Evolutionary conservation across 2,888 invertebrate genomes (phyloP).

Genomic region (Liodrosophila aerea): DNA sequence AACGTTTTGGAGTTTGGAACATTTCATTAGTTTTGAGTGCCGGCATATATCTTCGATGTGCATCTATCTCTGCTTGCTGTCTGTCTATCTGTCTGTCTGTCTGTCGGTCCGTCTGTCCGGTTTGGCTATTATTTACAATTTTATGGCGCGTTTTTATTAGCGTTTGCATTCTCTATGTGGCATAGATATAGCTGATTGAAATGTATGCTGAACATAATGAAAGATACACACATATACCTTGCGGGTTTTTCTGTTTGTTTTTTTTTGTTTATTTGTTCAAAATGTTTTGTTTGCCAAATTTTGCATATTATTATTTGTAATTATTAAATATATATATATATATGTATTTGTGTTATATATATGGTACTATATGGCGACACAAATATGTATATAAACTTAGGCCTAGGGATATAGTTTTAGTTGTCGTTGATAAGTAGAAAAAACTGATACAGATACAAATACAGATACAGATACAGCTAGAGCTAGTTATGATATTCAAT

Average conservation of each 20-base stretch:
- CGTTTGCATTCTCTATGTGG: conserved; percentile 45
- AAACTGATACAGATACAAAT: conserved; percentile 54
- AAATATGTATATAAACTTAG: conserved; percentile 64
- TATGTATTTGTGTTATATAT: conserved; percentile 34
- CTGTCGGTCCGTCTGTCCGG: conserved; percentile 14
- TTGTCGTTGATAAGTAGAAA: conserved; percentile 52
- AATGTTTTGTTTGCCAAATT: conserved; percentile 68
- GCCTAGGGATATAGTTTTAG: conserved; percentile 32
- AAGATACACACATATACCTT: conserved; percentile 45
- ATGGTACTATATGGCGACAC: conserved; percentile 50
- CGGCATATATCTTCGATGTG: conserved; percentile 70
- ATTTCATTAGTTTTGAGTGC: conserved; percentile 79
- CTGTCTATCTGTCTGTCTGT: neutral
- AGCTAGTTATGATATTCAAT: conserved; percentile 24
- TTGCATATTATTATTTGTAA: conserved; percentile 48
- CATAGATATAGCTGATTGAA: conserved; percentile 56
- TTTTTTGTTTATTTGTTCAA: conserved; percentile 62
- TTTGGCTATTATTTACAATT: conserved; percentile 75
- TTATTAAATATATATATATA: conserved; percentile 24
- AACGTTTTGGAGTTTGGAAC: conserved; percentile 71
- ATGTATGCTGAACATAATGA: conserved; percentile 48
- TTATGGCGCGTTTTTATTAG: conserved; percentile 75
- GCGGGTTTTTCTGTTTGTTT: conserved; percentile 37
- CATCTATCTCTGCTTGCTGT: conserved; percentile 33
- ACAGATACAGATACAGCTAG: conserved; percentile 34